Conservation (phyloP, 1,140 invertebrate genomes). For the Leguminivora glycinivorella region DNA sequence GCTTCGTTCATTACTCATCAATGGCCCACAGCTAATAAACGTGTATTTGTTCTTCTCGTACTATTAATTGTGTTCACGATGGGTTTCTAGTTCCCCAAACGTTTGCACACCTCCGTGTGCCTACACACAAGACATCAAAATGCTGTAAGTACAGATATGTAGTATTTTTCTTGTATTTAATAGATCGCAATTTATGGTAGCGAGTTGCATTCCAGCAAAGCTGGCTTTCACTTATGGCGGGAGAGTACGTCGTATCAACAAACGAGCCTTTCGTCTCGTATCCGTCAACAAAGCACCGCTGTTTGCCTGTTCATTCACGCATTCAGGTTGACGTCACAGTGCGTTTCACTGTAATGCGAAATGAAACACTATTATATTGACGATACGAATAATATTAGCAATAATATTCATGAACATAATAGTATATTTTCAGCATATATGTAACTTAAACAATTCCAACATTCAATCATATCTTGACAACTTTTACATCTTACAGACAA, state of each 20-base stretch:
- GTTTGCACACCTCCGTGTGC: conserved; percentile 73
- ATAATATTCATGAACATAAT: not conserved
- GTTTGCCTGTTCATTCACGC: not conserved
- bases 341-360: not conserved
- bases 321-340: conserved; percentile 12
- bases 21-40: conserved; percentile 61
- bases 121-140: conserved; percentile 63
- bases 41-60: conserved; percentile 66
- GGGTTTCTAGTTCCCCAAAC: conserved; percentile 68
- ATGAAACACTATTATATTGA: not conserved
- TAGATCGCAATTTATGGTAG: not conserved
- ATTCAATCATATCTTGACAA: not conserved
- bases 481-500: no score
- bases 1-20: conserved; percentile 65
- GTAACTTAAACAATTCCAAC: not conserved
- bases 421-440: not conserved
- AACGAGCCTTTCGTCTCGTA: not conserved
- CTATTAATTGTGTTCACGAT: conserved; percentile 61
- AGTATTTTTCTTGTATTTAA: not conserved
- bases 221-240: conserved; percentile 26
- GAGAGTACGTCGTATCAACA: conserved; percentile 21
- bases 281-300: not conserved
- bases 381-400: not conserved
- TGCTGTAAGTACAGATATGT: conserved; percentile 65
- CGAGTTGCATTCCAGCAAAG: conserved; percentile 14